phyloP scores from a whole-genome alignment of 2,113 vertebrate species.

The Vidua chalybeata region DNA sequence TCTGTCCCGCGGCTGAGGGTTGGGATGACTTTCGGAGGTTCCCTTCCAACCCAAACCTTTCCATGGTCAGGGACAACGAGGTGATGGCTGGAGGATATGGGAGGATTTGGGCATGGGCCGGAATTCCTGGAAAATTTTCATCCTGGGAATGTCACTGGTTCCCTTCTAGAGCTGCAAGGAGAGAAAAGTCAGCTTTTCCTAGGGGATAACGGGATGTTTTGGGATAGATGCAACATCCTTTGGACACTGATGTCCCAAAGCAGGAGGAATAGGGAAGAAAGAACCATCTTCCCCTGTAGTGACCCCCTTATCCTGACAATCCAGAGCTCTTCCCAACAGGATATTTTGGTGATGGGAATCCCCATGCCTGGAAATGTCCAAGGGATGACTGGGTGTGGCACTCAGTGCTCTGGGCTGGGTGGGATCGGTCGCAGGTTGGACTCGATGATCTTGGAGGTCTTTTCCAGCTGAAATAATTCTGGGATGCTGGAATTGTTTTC shows the following conservation, averaged over 20 bases:
- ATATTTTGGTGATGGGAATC: neutral
- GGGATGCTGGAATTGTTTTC: neutral
- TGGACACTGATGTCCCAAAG: neutral
- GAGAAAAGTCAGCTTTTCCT: neutral
- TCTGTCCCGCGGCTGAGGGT: fast-evolving
- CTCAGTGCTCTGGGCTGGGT: neutral
- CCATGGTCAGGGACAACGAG: fast-evolving
- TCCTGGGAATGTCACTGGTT: neutral
- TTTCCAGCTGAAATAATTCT: neutral
- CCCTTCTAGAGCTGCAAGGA: neutral
- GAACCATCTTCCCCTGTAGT: neutral
- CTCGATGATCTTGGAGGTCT: neutral
- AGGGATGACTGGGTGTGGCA: neutral
- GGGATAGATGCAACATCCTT: neutral
- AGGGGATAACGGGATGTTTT: neutral
- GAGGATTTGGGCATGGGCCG: too few relatives aligned
- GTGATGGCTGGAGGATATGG: neutral
- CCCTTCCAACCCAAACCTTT: neutral
- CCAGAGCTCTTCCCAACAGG: neutral
- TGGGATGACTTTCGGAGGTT: neutral
- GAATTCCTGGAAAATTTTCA: neutral
- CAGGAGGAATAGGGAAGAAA: neutral
- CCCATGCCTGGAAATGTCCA: neutral
- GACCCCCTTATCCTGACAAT: neutral
- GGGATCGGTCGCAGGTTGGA: neutral